Evolutionary conservation across 2,797 vertebrate species (phyloP).

Genomic region (Semotilus atromaculatus): DNA sequence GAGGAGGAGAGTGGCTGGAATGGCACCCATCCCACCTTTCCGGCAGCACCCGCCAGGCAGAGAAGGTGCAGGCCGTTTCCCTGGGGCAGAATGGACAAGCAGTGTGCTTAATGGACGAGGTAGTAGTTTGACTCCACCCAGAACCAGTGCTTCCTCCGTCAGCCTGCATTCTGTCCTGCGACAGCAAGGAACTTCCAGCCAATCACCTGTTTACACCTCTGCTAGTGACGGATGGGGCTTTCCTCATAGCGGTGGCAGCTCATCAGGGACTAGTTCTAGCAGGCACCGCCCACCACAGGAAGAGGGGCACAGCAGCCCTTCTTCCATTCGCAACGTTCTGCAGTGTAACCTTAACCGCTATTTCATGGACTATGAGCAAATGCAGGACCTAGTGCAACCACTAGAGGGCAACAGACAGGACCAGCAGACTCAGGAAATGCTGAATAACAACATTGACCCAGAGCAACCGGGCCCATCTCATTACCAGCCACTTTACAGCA

Average conservation of each 20-base stretch:
- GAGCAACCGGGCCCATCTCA: conserved; percentile 84
- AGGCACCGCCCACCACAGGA: conserved; percentile 53
- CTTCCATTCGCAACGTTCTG: conserved; percentile 88
- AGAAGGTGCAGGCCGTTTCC: conserved; percentile 66
- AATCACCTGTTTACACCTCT: conserved; percentile 84
- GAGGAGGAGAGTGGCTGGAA: conserved; percentile 78
- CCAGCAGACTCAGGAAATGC: conserved; percentile 82
- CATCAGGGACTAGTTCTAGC: conserved; percentile 71
- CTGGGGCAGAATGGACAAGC: conserved; percentile 83
- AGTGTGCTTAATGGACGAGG: conserved; percentile 80
- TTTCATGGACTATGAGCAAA: conserved; percentile 95
- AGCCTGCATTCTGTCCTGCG: conserved; percentile 82
- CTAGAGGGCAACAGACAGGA: conserved; percentile 76
- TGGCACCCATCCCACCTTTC: conserved; percentile 68
- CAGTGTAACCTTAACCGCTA: conserved; percentile 97
- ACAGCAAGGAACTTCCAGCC: conserved; percentile 82
- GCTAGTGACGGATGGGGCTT: conserved; percentile 83
- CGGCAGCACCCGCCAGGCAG: conserved; percentile 65
- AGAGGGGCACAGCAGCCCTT: conserved; percentile 68
- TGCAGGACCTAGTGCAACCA: conserved; percentile 86
- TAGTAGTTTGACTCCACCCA: conserved; percentile 76
- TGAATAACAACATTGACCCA: conserved; percentile 87
- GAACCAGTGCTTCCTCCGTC: conserved; percentile 84
- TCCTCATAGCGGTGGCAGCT: conserved; percentile 58
- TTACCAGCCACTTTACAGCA: conserved; percentile 78